Evolutionary conservation across 2,797 vertebrate species (phyloP).

Genomic region (Enteromius trimaculatus): DNA sequence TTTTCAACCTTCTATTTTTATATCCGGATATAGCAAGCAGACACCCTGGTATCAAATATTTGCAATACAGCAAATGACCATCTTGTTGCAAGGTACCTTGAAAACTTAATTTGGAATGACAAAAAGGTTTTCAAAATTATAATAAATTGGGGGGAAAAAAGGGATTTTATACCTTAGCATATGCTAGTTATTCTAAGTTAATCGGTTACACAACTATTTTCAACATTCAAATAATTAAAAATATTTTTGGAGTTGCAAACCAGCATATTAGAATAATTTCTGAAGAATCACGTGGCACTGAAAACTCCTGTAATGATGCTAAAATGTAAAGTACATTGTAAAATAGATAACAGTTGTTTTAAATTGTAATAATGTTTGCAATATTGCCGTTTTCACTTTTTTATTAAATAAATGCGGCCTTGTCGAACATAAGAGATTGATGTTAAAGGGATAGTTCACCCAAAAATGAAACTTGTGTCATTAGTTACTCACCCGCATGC

Average conservation of each 20-base stretch:
- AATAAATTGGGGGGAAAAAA: background rate
- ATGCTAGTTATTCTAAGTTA: background rate
- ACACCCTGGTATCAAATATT: slow-evolving; percentile 71
- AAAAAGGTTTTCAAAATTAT: background rate
- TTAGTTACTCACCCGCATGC: background rate
- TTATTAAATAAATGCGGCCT: background rate
- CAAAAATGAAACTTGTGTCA: background rate
- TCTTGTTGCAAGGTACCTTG: slow-evolving; percentile 74
- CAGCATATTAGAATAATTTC: background rate
- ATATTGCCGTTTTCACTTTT: background rate
- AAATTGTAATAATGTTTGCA: background rate
- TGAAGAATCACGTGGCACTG: background rate
- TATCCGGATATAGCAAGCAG: slow-evolving; percentile 77
- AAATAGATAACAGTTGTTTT: background rate
- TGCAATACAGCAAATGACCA: slow-evolving; percentile 67
- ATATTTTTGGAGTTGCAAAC: background rate
- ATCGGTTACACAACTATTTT: background rate
- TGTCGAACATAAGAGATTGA: background rate
- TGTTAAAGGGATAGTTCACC: background rate
- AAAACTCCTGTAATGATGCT: background rate
- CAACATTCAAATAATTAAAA: background rate
- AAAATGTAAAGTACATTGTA: background rate
- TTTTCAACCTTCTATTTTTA: slow-evolving; percentile 79
- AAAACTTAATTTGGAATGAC: slow-evolving; percentile 65
- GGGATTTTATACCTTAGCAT: background rate